Evolutionary conservation across 2,888 invertebrate species (phyloP).

Genomic region (Orthosia gracilis): DNA sequence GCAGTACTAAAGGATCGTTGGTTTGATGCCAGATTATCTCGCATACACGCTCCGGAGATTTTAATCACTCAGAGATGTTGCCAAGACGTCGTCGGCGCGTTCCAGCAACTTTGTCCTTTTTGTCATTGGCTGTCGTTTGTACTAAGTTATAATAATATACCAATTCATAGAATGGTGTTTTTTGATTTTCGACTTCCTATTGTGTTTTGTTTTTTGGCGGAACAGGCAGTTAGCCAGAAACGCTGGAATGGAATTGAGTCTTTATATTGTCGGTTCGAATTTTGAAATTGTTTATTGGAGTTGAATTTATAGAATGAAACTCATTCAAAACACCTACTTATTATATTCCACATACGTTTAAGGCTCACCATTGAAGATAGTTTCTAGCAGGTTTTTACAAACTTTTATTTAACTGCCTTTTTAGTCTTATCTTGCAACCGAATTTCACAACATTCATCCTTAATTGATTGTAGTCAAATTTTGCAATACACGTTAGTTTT

Average conservation of each 20-base stretch:
- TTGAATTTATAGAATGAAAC: not conserved
- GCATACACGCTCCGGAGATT: constrained; percentile 83
- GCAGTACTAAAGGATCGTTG: constrained; percentile 70
- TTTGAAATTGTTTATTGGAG: not conserved
- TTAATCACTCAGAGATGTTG: constrained; percentile 83
- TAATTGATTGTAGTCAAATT: no score
- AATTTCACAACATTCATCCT: no score
- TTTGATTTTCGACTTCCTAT: constrained; percentile 18
- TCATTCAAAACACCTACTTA: no score
- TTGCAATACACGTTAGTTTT: no score
- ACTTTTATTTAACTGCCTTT: no score
- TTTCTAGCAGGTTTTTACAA: no score
- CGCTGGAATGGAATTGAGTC: not conserved
- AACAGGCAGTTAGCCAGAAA: constrained; percentile 37
- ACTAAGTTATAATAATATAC: constrained; percentile 57
- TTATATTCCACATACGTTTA: no score
- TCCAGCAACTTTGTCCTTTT: constrained; percentile 60
- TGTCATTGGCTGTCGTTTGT: constrained; percentile 58
- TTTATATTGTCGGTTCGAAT: constrained; percentile 11
- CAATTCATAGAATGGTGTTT: constrained; percentile 51
- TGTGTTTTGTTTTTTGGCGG: not conserved
- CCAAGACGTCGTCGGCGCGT: constrained; percentile 78
- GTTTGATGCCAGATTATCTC: constrained; percentile 85
- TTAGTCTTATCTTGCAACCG: no score
- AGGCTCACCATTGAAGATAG: no score